These are phyloP conservation scores for Macrosiphum euphorbiae DNA, from an alignment of 2,888 invertebrate species.

Conservation along the genomic window DNA sequence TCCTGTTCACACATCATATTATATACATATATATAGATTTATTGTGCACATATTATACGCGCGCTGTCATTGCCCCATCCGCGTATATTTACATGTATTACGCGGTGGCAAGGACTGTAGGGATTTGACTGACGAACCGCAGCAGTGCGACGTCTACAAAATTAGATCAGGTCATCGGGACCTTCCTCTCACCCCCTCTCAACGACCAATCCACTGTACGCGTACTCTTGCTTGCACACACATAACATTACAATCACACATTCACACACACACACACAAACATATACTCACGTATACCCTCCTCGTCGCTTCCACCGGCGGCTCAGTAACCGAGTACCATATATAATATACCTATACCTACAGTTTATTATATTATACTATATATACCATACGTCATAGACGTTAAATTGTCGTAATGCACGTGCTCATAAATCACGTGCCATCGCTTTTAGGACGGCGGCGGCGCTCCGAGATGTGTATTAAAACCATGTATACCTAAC, in stretches of 20 bases:
- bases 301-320: background rate
- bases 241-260: background rate
- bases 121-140: constrained; percentile 39
- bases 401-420: constrained; percentile 42
- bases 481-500: background rate
- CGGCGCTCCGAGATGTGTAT: background rate
- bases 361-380: background rate
- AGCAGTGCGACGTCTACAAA: constrained; percentile 45
- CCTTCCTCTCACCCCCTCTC: constrained; percentile 1
- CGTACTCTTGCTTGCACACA: background rate
- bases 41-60: background rate
- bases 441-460: constrained; percentile 37
- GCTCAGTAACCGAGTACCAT: background rate
- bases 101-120: background rate
- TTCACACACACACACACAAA: background rate
- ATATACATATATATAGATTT: background rate
- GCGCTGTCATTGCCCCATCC: background rate
- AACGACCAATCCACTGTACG: background rate
- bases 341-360: background rate
- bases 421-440: constrained; percentile 63
- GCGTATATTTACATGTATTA: constrained; percentile 8
- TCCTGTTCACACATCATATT: background rate
- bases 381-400: constrained; percentile 12
- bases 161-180: constrained; percentile 56
- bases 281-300: background rate